Evolutionary conservation across 2,888 invertebrate species (phyloP).

Genomic region (Acrocyrtus sp.): DNA sequence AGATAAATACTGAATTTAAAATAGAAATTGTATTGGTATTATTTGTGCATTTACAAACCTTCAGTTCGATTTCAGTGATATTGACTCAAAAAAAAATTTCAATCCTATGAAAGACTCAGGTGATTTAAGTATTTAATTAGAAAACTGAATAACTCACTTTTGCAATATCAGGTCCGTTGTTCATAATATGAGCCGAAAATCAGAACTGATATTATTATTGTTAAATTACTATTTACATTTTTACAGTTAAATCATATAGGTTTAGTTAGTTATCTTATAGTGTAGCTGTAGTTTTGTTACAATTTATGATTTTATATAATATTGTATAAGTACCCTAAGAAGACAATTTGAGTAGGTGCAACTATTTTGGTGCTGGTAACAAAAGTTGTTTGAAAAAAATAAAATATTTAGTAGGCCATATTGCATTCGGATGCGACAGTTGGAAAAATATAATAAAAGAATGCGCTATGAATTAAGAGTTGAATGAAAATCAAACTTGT

Average conservation of each 20-base stretch:
- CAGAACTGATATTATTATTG: constrained; percentile 36
- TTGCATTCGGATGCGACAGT: no score
- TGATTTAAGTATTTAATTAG: constrained; percentile 27
- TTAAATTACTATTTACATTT: constrained; percentile 11
- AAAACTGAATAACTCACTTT: constrained; percentile 23
- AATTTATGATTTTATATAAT: constrained; percentile 28
- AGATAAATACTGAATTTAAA: no score
- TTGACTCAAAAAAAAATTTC: no score
- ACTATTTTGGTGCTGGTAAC: constrained; percentile 32
- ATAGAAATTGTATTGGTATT: no score
- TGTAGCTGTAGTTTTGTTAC: constrained; percentile 44
- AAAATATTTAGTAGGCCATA: no score
- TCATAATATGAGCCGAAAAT: constrained; percentile 37
- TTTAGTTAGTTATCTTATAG: background rate
- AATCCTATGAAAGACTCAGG: constrained; percentile 47
- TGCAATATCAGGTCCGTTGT: constrained; percentile 46
- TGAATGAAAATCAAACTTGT: no score
- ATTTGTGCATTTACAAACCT: no score
- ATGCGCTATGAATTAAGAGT: no score
- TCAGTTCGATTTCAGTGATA: no score
- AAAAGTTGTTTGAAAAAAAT: no score
- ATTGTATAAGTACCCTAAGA: constrained; percentile 6
- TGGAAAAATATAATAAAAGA: no score
- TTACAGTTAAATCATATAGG: constrained; percentile 29
- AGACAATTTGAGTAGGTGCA: constrained; percentile 10